These are phyloP conservation scores for Lapara coniferarum DNA, from an alignment of 2,888 invertebrate species.

Conservation along the genomic window DNA sequence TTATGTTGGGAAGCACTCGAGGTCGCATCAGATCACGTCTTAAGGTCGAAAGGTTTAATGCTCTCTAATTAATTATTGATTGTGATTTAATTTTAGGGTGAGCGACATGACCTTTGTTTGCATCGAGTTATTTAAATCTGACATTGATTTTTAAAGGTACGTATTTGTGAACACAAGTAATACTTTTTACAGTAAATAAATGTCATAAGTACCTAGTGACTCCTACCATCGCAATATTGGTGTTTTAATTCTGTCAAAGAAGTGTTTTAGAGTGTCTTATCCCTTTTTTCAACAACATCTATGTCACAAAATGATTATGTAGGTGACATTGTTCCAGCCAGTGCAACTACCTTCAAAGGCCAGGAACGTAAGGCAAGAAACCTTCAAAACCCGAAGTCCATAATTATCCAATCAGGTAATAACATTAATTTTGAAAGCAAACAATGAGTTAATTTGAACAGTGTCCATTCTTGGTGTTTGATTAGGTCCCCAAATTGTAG, in stretches of 20 bases:
- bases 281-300: too few relatives aligned
- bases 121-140: not conserved
- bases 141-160: not conserved
- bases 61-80: slow-evolving; percentile 18
- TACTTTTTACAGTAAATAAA: too few relatives aligned
- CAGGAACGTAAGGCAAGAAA: not conserved
- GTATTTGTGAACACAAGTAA: too few relatives aligned
- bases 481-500: not conserved
- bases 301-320: too few relatives aligned
- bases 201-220: too few relatives aligned
- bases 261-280: too few relatives aligned
- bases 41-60: slow-evolving; percentile 12
- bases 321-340: too few relatives aligned
- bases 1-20: not conserved
- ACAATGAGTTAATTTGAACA: slow-evolving; percentile 17
- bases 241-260: too few relatives aligned
- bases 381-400: not conserved
- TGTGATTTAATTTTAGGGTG: slow-evolving; percentile 11
- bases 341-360: not conserved
- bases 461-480: slow-evolving; percentile 2
- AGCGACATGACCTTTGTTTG: too few relatives aligned
- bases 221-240: too few relatives aligned
- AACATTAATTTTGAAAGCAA: slow-evolving; percentile 12
- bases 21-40: slow-evolving; percentile 4
- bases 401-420: not conserved